Percentiles rank a stretch among this genome's conserved stretches.
These are phyloP conservation scores for Heliconius eleuchia DNA, from an alignment of 1,140 invertebrate genomes.

Conservation along the genomic window DNA sequence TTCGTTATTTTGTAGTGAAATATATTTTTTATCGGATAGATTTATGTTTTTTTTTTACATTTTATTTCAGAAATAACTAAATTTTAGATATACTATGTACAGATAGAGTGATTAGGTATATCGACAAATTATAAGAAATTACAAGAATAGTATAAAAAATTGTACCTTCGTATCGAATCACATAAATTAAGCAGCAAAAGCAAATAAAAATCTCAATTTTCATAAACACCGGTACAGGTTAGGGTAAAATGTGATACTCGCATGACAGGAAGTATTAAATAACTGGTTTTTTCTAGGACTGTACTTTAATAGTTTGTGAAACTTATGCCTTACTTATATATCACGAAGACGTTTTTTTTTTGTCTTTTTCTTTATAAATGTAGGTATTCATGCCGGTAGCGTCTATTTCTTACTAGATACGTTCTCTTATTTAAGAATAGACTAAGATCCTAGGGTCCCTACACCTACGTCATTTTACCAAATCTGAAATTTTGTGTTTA, in stretches of 20 bases:
- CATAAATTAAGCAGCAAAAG: not conserved
- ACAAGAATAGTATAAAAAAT: no score
- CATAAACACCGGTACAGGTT: not conserved
- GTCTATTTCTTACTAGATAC: not conserved
- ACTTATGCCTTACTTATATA: not conserved
- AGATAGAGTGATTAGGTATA: not conserved
- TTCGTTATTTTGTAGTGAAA: no score
- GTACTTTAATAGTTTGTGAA: constrained; percentile 8
- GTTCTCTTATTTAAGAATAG: no score
- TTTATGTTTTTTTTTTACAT: no score
- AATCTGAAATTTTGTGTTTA: no score
- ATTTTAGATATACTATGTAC: not conserved
- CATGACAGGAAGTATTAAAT: constrained; percentile 23
- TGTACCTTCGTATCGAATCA: not conserved
- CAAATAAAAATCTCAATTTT: not conserved
- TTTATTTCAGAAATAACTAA: no score
- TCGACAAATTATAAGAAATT: not conserved
- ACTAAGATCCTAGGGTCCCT: no score
- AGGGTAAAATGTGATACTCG: not conserved
- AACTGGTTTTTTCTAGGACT: not conserved
- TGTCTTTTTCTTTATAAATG: not conserved
- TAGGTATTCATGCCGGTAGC: not conserved
- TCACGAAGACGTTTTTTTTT: not conserved
- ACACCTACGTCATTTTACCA: no score
- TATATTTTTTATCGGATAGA: no score